Percentiles rank a stretch among this genome's conserved stretches.
phyloP scores from a whole-genome alignment of 2,888 invertebrate genomes.

The Andrena flavipes region DNA sequence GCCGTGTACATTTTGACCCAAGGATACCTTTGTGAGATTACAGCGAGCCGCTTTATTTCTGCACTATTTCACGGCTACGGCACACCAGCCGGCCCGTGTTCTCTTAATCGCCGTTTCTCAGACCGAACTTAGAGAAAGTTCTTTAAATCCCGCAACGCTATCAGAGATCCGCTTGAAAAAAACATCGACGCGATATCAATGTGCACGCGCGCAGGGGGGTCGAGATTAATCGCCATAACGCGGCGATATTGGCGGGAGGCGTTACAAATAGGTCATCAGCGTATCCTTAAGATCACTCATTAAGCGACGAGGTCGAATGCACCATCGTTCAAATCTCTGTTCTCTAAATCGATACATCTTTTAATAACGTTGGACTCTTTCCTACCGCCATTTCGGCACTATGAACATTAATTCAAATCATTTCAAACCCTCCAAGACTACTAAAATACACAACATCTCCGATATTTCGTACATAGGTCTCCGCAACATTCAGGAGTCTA shows the following conservation, averaged over 20 bases:
- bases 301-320: background rate
- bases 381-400: background rate
- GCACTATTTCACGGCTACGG: constrained; percentile 28
- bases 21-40: constrained; percentile 36
- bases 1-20: constrained; percentile 31
- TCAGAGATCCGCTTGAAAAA: constrained; percentile 18
- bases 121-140: background rate
- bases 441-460: too few species aligned
- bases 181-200: constrained; percentile 31
- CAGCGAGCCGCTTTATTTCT: constrained; percentile 6
- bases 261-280: constrained; percentile 31
- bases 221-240: constrained; percentile 48
- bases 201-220: constrained; percentile 33
- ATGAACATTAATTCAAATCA: background rate
- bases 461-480: too few species aligned
- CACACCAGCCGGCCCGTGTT: constrained; percentile 1
- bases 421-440: too few species aligned
- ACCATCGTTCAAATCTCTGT: background rate
- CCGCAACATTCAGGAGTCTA: too few species aligned
- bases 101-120: constrained; percentile 25
- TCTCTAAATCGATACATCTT: background rate
- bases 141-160: constrained; percentile 7
- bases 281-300: constrained; percentile 39
- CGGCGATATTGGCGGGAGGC: constrained; percentile 38
- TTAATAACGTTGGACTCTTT: background rate